A percentile compares a stretch with the other conserved stretches of the same genome.
Evolutionary conservation across 2,797 vertebrate species (phyloP).

Genomic region (Euthynnus affinis): DNA sequence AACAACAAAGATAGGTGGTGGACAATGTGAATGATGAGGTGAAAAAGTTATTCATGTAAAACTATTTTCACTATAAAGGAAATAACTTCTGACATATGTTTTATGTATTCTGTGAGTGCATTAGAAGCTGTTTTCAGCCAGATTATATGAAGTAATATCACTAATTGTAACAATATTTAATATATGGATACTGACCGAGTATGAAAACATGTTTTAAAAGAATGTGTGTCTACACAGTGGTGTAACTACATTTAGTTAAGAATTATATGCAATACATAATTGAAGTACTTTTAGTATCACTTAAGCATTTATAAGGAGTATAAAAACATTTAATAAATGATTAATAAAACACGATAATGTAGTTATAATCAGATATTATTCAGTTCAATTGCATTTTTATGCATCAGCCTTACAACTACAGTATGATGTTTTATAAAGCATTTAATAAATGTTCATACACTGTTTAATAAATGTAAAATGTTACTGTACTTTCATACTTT

Average conservation of each 20-base stretch:
- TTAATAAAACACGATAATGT: too few relatives aligned
- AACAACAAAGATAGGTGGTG: background rate
- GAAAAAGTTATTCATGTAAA: background rate
- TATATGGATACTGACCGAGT: background rate
- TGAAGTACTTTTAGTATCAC: background rate
- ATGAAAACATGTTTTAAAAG: background rate
- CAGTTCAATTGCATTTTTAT: too few relatives aligned
- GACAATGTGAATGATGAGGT: background rate
- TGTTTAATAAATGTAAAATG: too few relatives aligned
- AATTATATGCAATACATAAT: background rate
- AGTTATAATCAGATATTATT: too few relatives aligned
- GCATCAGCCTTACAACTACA: too few relatives aligned
- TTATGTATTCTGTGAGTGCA: conserved; percentile 1
- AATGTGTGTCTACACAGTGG: background rate
- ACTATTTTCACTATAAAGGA: background rate
- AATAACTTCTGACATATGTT: background rate
- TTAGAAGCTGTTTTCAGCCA: background rate
- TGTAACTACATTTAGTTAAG: background rate
- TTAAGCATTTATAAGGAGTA: too few relatives aligned
- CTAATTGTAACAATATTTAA: background rate
- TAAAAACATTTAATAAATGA: too few relatives aligned
- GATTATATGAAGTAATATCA: background rate
- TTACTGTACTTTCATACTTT: too few relatives aligned
- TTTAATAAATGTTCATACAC: too few relatives aligned
- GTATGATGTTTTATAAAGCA: too few relatives aligned